Evolutionary conservation across 1,140 invertebrate genomes (phyloP), one percentile per base, ranked within the genome.

Genomic region (Lordiphosa mommai): DNA sequence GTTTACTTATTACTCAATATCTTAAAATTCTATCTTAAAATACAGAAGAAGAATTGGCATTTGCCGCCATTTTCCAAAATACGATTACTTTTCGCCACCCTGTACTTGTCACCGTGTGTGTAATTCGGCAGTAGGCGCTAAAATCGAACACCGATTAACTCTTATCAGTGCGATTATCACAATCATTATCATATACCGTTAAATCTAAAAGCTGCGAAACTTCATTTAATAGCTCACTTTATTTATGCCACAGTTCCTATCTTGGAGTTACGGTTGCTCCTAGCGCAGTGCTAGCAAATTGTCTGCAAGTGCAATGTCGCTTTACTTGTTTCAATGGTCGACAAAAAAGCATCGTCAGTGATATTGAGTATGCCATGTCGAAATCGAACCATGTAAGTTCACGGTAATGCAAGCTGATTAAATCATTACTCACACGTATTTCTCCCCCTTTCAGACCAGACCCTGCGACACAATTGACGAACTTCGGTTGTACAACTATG

Each of bases 401-500:
- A 23, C 3, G 13, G 12, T 29, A 37, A 17, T 7, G 7, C 5
- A 8, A 29, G 3, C 40, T 9, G 14, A 32, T 27, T n/a, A 8
- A 29, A 6, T 17, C n/a, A 3, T 1, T 10, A 27, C 10, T 1
- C 1, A 32, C 16, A 17, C 10, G 2, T 0, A 14, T n/a, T 37
- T 10, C 6, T 12, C 3, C 3, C 29, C 20, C 0, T 17, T 29
- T 10, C 9, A 67, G 64, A 30, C 9, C 2, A n/a, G 12, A 5
- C 0, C 14, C 0, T 73, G 68, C 13, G 29, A 27, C 2, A 8
- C 29, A 12, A 53, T 84, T n/a, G 44, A 63, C 1, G 71, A 74
- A 9, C 20, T 84, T 2, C 43, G 53, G 10, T 37, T 84, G 5
- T 72, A 68, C 38, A 66, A 68, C 36, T 74, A 71, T 30, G 37